A percentile compares a stretch with the other conserved stretches of the same genome.
phyloP scores from a whole-genome alignment of 2,797 vertebrate species.

The Danio kyathit region DNA sequence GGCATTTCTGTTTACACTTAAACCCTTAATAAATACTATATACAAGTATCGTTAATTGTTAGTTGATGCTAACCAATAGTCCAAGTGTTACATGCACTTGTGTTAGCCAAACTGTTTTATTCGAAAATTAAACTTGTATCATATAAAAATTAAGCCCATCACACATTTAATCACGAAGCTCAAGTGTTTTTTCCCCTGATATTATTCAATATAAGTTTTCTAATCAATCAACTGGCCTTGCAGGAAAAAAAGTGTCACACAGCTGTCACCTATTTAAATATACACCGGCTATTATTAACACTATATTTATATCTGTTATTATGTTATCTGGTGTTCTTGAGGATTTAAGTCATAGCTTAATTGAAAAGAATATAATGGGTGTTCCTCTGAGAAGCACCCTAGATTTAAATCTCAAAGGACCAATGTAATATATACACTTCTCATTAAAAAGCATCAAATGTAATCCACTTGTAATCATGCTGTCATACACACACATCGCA shows the following conservation, averaged over 20 bases:
- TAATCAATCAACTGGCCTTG: background rate
- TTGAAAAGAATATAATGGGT: conserved; percentile 57
- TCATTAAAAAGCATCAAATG: conserved; percentile 58
- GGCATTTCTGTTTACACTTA: too few relatives aligned
- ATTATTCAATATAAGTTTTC: background rate
- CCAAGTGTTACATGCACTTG: too few relatives aligned
- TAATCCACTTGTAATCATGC: conserved; percentile 36
- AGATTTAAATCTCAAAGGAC: conserved; percentile 60
- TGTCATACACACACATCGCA: conserved; percentile 13
- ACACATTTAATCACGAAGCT: background rate
- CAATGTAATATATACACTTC: conserved; percentile 48
- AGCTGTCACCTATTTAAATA: conserved; percentile 1
- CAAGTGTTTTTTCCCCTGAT: background rate
- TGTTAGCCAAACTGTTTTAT: background rate
- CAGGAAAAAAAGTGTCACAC: background rate
- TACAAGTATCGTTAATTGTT: too few relatives aligned
- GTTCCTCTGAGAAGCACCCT: conserved; percentile 58
- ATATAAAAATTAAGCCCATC: background rate
- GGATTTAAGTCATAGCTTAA: conserved; percentile 50
- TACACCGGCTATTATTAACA: conserved; percentile 3
- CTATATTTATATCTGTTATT: conserved; percentile 33
- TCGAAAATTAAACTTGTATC: background rate
- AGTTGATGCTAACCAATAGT: too few relatives aligned
- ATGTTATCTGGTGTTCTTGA: conserved; percentile 21
- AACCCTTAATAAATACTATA: too few relatives aligned